Evolutionary conservation across 2,113 vertebrate species (phyloP).

Genomic region (Glaucomys volans): DNA sequence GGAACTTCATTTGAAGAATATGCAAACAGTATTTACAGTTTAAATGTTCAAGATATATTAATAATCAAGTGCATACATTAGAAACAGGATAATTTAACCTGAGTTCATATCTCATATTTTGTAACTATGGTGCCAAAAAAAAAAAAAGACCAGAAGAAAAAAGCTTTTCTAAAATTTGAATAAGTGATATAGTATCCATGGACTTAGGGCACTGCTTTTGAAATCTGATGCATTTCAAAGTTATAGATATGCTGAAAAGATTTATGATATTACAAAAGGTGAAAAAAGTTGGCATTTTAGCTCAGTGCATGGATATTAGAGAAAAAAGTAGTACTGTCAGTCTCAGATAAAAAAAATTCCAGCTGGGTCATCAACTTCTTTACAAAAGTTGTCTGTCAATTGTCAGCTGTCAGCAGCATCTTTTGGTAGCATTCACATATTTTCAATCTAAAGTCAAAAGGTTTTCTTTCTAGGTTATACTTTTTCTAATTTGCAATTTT

Average conservation of each 20-base stretch:
- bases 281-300: background rate
- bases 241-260: background rate
- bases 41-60: constrained; percentile 71
- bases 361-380: background rate
- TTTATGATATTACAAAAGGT: background rate
- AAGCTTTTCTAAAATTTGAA: background rate
- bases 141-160: background rate
- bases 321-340: background rate
- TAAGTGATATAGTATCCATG: background rate
- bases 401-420: background rate
- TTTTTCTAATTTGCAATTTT: background rate
- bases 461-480: background rate
- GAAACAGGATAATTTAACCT: background rate
- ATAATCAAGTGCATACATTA: constrained; percentile 51
- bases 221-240: constrained; percentile 8
- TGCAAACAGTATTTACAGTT: constrained; percentile 52
- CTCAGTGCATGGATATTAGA: background rate
- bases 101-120: background rate
- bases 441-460: constrained; percentile 49
- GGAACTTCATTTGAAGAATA: constrained; percentile 70
- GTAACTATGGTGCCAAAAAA: background rate
- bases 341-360: background rate
- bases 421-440: constrained; percentile 6
- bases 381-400: background rate
- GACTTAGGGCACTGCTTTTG: background rate